Conservation (phyloP, 2,113 vertebrate species). For the Tamias sibiricus region DNA sequence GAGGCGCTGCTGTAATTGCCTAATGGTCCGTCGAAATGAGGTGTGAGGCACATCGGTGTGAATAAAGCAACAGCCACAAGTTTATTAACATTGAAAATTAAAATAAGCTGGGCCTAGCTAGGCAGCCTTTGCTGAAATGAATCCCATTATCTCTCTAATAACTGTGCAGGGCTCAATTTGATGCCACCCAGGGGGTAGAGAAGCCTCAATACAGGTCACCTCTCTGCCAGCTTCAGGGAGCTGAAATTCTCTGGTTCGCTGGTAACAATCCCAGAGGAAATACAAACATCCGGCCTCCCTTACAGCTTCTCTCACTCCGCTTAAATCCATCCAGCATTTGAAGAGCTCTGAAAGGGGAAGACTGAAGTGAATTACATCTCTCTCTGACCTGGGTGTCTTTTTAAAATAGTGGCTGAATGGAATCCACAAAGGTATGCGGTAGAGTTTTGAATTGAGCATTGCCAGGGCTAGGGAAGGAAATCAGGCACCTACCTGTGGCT, state of each 20-base stretch:
- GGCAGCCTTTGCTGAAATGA: constrained; percentile 73
- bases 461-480: background rate
- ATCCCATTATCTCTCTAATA: constrained; percentile 79
- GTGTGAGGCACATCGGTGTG: constrained; percentile 70
- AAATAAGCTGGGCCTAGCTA: constrained; percentile 72
- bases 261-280: constrained; percentile 16
- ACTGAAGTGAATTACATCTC: background rate
- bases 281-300: background rate
- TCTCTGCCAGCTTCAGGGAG: constrained; percentile 49
- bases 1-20: constrained; percentile 67
- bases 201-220: constrained; percentile 70
- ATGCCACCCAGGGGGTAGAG: constrained; percentile 66
- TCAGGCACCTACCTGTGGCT: background rate
- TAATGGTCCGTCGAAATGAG: constrained; percentile 76
- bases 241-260: constrained; percentile 31
- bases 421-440: background rate
- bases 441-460: background rate
- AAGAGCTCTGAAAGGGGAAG: background rate
- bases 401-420: background rate
- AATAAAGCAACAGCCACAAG: constrained; percentile 76
- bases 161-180: constrained; percentile 63
- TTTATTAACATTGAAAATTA: constrained; percentile 83
- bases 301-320: background rate
- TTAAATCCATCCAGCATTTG: background rate
- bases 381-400: background rate